Base-by-base conservation (phyloP, 2,113 vertebrate species). In the Toxotes jaculatrix region DNA sequence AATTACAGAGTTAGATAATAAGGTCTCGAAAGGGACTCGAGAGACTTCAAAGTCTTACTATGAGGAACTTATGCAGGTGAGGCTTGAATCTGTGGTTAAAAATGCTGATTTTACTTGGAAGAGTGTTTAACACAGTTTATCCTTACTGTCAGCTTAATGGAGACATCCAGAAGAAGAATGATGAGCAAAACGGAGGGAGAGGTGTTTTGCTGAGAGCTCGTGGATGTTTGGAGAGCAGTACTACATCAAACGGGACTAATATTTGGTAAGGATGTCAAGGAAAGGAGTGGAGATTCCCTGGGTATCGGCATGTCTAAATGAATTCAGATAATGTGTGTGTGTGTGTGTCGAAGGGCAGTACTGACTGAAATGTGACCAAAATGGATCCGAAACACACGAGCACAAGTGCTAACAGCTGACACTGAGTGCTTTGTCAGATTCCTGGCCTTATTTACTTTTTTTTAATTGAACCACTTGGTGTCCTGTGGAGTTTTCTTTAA, bases 61-160 rank as follows among this genome's bases (percentile, higher is more conserved):
- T 31, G 88, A 92, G 8, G 92, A 94, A 3, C 77, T 95, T 1
- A 73, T 91, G 38, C 84, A 93, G 93, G 94, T 95, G 36, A 86
- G 70, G 45, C 32, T 53, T 19, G 0, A n/a, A 66, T 49, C 3
- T 27, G 2, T 3, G 4, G 1, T 19, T n/a, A 14, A 49, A 38
- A 14, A 14, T 31, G 32, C 42, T 65, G 3, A 1, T 71, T 60
- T 76, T 4, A 17, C 19, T 21, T 38, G 1, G 4, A 51, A 21
- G 5, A 16, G n/a, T 36, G 13, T 67, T n/a, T 72, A 3, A 57
- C 19, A 34, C 9, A 5, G 21, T 17, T 9, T 36, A 0, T 63
- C 16, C 3, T 59, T 27, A 47, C 14, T 75, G 13, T 65, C 78
- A 94, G 93, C 72, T 94, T 6, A 80, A 91, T 43, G 80, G 69